Base-by-base conservation (phyloP, 1,140 invertebrate genomes). In the Battus philenor region DNA sequence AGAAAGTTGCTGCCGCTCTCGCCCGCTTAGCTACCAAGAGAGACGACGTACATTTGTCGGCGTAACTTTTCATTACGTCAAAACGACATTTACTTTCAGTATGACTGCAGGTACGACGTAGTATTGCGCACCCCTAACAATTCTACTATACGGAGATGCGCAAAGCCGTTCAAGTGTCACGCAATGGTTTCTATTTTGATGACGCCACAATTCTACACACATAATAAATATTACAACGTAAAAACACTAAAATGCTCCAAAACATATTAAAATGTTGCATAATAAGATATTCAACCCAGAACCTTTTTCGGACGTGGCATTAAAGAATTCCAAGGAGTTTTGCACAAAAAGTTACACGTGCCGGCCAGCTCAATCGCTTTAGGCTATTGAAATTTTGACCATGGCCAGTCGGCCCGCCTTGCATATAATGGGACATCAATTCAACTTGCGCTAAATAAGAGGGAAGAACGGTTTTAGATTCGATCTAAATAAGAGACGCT, bases 301-400 rank as follows among this genome's bases (percentile, higher is more conserved):
- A 62, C 67, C 75, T 61, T 70, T 72, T 73, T n/a, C 54, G 59
- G 59, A 63, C 54, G 60, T 64, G 63, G 46, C 58, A 73, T 62
- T 64, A 68, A 68, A 70, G 68, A 76, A 77, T 79, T 70, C 70
- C 70, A 70, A 74, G 58, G 66, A 76, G 68, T 77, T 83, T 76
- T 61, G 68, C 67, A 79, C 75, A 85, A 82, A 85, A 85, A 82
- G 72, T 81, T 84, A 82, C 81, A 85, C 81, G 78, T 85, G 81
- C 76, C 76, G 61, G 45, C 55, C 60, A 58, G 50, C 59, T 76
- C 72, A 73, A 75, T 72, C 69, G 69, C 80, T 78, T 54, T 61
- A 52, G 72, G 77, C 76, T 67, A 82, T 84, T 81, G 74, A 80
- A 76, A 77, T 78, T 76, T 80, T 72, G 71, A 58, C 65, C 68